Base-by-base conservation (phyloP, 2,113 vertebrate species). In the Xyrauchen texanus region DNA sequence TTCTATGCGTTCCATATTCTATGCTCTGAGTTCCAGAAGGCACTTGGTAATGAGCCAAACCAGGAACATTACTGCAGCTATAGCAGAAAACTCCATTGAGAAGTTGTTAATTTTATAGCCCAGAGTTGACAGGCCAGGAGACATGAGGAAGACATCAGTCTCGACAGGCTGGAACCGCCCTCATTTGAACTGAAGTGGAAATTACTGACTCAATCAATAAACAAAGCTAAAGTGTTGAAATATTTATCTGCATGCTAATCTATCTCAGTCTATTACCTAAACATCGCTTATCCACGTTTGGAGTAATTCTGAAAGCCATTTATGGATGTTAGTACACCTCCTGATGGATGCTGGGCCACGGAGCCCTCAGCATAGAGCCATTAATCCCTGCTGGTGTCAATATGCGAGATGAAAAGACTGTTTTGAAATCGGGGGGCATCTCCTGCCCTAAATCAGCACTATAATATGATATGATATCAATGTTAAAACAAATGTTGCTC, bases 171-270 rank as follows among this genome's bases (percentile, higher is more conserved):
- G 93, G 93, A 94, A 93, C 93, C 93, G 89, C 86, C 90, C 90
- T 93, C 91, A 93, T 94, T 94, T 93, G 91, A 88, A 91, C 85
- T 83, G 77, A 81, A 85, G 86, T 91, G 92, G 92, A 94, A 93
- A 93, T 93, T 91, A 93, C 91, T 91, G 89, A 88, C 87, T 90
- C 89, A 93, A 94, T 94, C 93, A 93, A 94, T 94, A 93, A 93
- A 89, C 90, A 92, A 93, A 93, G 91, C 91, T 91, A 90, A 92
- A 90, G 91, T 92, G 92, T 93, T 93, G 91, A 94, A 94, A 94
- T 94, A 94, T 93, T 94, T 93, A 94, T 94, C 88, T 88, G 88
- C 86, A 89, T 90, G 84, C 90, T 89, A 91, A 87, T 91, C 90
- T 89, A 91, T 92, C 87, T 87, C 88, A 86, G 90, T 87, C 87